Conservation (phyloP, 2,888 invertebrate species). For the Pyralis farinalis region DNA sequence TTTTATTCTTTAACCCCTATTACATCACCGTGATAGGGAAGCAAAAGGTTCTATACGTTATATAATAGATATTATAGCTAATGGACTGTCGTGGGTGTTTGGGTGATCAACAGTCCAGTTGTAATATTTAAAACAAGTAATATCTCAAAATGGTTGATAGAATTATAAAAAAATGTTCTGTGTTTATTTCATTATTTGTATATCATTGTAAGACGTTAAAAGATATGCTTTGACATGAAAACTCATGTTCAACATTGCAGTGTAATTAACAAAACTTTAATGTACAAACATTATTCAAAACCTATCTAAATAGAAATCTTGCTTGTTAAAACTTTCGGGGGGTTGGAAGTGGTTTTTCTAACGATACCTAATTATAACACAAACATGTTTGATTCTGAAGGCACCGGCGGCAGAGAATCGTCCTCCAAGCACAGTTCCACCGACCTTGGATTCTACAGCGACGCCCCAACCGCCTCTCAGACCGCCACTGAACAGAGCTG, state of each 20-base stretch:
- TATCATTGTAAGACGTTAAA: background rate
- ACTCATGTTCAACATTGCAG: background rate
- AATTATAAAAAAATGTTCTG: too few species aligned
- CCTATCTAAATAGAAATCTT: conserved; percentile 8
- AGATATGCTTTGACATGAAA: conserved; percentile 1
- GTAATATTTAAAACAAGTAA: too few species aligned
- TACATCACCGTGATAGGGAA: too few species aligned
- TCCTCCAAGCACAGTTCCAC: conserved; percentile 44
- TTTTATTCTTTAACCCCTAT: too few species aligned
- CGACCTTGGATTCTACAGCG: conserved; percentile 40
- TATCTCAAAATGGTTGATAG: too few species aligned
- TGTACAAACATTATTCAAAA: background rate
- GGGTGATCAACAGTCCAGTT: too few species aligned
- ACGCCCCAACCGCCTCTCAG: conserved; percentile 46
- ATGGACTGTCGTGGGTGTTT: too few species aligned
- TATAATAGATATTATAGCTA: too few species aligned
- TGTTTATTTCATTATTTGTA: too few species aligned
- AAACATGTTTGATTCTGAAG: conserved; percentile 44
- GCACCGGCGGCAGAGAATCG: conserved; percentile 55
- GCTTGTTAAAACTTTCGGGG: conserved; percentile 2
- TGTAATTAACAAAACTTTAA: conserved; percentile 2
- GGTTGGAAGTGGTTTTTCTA: background rate
- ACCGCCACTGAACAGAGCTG: conserved; percentile 58
- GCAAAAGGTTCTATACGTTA: too few species aligned
- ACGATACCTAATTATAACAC: background rate